Conservation (phyloP, 37 sponge, comb jelly and placozoan species). For the Chondrilla cf. caribensis region DNA sequence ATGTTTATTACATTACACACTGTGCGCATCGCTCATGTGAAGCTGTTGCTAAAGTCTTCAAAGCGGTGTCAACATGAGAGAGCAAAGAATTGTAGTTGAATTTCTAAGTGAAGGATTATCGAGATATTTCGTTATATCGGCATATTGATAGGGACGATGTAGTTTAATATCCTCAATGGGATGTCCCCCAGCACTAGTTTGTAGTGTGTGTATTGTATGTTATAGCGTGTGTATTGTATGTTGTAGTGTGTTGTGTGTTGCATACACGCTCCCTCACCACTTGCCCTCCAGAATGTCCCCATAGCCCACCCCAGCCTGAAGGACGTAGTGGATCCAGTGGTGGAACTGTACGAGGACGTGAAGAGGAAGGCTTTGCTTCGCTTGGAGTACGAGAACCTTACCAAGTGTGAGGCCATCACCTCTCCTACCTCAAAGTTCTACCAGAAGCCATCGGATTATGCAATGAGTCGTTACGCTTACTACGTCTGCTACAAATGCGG, state of each 20-base stretch:
- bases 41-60: no score
- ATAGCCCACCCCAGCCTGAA: constrained; percentile 73
- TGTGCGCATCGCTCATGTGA: not conserved
- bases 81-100: no score
- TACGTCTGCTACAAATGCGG: constrained; percentile 97
- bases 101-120: no score
- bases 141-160: no score
- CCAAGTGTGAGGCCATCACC: constrained; percentile 84
- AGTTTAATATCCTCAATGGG: no score
- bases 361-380: constrained; percentile 86
- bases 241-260: no score
- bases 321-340: constrained; percentile 69
- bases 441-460: constrained; percentile 89
- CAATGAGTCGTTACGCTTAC: constrained; percentile 93
- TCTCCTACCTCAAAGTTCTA: constrained; percentile 77
- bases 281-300: constrained; percentile 63
- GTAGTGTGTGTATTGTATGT: no score
- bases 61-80: no score
- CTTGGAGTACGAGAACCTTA: constrained; percentile 90
- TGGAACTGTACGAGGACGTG: constrained; percentile 79
- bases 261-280: no score
- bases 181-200: no score
- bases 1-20: not conserved
- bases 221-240: no score
- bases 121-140: no score